phyloP scores from a whole-genome alignment of 2,888 invertebrate species.

The Scaptomyza tumidula region DNA sequence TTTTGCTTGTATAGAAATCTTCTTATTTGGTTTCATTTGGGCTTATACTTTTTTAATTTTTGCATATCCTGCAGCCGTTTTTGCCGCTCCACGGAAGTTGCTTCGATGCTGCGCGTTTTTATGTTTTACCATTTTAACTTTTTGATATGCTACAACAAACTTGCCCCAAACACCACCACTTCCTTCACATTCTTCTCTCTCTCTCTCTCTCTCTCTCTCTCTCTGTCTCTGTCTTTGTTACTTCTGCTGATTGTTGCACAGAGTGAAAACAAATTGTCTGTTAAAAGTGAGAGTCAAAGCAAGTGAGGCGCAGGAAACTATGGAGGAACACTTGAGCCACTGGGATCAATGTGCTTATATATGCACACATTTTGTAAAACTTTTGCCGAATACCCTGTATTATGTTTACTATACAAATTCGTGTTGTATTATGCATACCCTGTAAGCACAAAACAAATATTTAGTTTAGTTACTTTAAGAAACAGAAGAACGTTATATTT shows the following conservation, averaged over 20 bases:
- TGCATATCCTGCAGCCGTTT: conserved; percentile 64
- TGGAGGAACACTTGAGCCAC: conserved; percentile 4
- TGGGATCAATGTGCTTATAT: conserved; percentile 31
- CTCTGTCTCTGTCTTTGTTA: no score
- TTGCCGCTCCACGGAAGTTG: conserved; percentile 27
- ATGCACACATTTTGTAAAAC: background rate
- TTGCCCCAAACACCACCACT: background rate
- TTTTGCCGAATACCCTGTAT: conserved; percentile 12
- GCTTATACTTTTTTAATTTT: conserved; percentile 60
- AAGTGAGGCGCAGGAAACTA: conserved; percentile 22
- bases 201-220: conserved; percentile 2
- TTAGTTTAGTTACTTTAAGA: no score
- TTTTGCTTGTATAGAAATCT: background rate
- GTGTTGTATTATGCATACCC: background rate
- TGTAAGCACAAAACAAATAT: no score
- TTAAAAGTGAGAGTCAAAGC: conserved; percentile 47
- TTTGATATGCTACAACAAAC: conserved; percentile 31
- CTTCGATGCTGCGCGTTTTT: conserved; percentile 22
- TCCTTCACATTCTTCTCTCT: no score
- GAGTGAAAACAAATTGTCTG: conserved; percentile 55
- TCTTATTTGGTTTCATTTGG: conserved; percentile 53
- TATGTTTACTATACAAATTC: background rate
- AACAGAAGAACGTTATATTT: no score
- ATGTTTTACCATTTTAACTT: conserved; percentile 54
- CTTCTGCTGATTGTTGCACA: conserved; percentile 41